Evolutionary conservation across 2,888 invertebrate genomes (phyloP).

Genomic region (Rhabditophanes sp.): DNA sequence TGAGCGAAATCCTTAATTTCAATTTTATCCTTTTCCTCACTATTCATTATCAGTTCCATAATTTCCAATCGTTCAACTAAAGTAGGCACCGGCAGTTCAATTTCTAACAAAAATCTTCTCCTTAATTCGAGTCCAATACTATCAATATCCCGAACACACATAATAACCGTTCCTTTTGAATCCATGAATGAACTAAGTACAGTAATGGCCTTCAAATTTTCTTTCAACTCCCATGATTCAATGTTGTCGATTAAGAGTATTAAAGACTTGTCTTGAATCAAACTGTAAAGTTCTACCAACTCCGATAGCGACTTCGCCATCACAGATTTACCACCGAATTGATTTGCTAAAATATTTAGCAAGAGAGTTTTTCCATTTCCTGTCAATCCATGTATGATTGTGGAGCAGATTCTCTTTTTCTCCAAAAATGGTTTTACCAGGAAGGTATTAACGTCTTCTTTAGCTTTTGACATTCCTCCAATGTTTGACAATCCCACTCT

Average conservation of each 20-base stretch:
- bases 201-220: constrained; percentile 4
- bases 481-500: constrained; percentile 10
- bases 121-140: constrained; percentile 17
- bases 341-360: constrained; percentile 13
- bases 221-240: constrained; percentile 5
- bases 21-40: constrained; percentile 3
- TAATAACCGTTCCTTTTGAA: constrained; percentile 10
- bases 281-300: constrained; percentile 1
- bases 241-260: constrained; percentile 7
- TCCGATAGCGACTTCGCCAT: constrained; percentile 1
- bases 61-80: constrained; percentile 20
- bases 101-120: constrained; percentile 26
- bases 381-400: constrained; percentile 29
- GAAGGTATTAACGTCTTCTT: constrained; percentile 8
- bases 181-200: constrained; percentile 8
- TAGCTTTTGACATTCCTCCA: constrained; percentile 11
- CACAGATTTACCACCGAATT: constrained; percentile 1
- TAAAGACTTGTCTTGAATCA: constrained; percentile 7
- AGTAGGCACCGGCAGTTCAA: constrained; percentile 15
- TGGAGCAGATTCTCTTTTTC: constrained; percentile 14
- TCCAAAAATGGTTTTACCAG: constrained; percentile 7
- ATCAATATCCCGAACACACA: constrained; percentile 21
- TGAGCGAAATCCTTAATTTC: constrained; percentile 9
- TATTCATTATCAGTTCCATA: constrained; percentile 9
- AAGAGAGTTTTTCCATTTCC: constrained; percentile 30